Base-by-base conservation (phyloP, 1,140 invertebrate genomes). In the Panulirus ornatus region DNA sequence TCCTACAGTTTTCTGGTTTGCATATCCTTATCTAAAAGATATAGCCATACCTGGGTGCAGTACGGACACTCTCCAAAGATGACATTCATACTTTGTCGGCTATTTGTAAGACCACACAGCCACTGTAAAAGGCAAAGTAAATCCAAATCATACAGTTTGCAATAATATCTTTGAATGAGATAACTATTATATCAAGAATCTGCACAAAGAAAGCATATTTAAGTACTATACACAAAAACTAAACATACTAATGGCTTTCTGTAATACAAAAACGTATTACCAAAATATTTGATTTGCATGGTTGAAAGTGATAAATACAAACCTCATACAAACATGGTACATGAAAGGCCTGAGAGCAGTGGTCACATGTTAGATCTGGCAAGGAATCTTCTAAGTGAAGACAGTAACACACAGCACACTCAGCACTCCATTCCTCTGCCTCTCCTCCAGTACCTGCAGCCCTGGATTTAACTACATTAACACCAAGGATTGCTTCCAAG, bases 301-400 rank as follows among this genome's bases (percentile, higher is more conserved):
- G 71, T 5, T 22, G 11, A 36, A 75, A 6, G n/a, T n/a, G n/a
- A n/a, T n/a, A n/a, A 3, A 42, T 30, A 83, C 36, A 36, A 22
- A 86, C 84, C 84, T 86, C 70, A 76, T 86, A 86, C 14, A 86
- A 54, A 51, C 84, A 86, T 3, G 75, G 38, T 36, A 75, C 38
- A 54, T 86, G 84, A 30, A 86, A 86, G n/a, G 71, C 40, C 84
- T 86, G 84, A 54, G 70, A 51, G 47, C 84, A 86, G 71, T 86
- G 84, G 34, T 86, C 84, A 54, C 84, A 86, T 0, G 84, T 86
- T 11, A 86, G 22, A 51, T 86, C 84, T 11, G 84, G 84, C 22
- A 75, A 44, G 5, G 70, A 27, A 1, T 70, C 84, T 22, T 86
- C 71, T 0, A 86, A 44, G 47, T 75, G 84, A 30, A 86, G 44